Percentiles rank a stretch among this genome's conserved stretches.
Conservation (phyloP, 2,888 invertebrate species). For the Linyphia triangularis region DNA sequence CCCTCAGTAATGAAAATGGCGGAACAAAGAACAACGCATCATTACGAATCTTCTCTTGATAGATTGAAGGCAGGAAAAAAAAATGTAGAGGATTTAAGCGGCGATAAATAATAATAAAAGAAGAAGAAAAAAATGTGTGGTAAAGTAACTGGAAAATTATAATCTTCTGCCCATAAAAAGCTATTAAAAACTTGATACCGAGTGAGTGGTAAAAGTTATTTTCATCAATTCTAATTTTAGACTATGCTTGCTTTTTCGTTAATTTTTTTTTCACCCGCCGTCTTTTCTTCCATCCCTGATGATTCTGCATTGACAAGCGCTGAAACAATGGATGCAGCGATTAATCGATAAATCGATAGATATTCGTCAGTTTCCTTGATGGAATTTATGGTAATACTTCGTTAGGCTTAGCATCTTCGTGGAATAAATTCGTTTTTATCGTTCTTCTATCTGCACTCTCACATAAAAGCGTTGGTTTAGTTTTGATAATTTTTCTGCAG, state of each 20-base stretch:
- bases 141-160: conserved; percentile 49
- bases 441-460: not conserved
- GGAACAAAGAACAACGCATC: not conserved
- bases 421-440: not conserved
- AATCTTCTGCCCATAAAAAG: conserved; percentile 34
- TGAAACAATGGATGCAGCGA: conserved; percentile 55
- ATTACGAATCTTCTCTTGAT: not conserved
- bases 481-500: conserved; percentile 11
- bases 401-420: conserved; percentile 35
- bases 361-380: conserved; percentile 44
- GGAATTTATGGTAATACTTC: conserved; percentile 64
- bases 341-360: conserved; percentile 67
- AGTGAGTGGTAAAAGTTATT: conserved; percentile 7
- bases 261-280: not conserved
- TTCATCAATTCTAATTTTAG: conserved; percentile 57
- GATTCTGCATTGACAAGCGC: conserved; percentile 48
- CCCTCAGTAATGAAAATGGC: not conserved
- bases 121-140: not conserved
- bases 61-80: not conserved
- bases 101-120: conserved; percentile 21
- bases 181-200: conserved; percentile 37
- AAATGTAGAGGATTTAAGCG: not conserved
- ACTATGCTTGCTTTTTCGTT: conserved; percentile 5
- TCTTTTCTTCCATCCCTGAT: not conserved
- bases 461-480: not conserved